These are phyloP conservation scores for Heteromormyrus szaboi DNA, from an alignment of 2,797 vertebrate genomes.

Conservation along the genomic window DNA sequence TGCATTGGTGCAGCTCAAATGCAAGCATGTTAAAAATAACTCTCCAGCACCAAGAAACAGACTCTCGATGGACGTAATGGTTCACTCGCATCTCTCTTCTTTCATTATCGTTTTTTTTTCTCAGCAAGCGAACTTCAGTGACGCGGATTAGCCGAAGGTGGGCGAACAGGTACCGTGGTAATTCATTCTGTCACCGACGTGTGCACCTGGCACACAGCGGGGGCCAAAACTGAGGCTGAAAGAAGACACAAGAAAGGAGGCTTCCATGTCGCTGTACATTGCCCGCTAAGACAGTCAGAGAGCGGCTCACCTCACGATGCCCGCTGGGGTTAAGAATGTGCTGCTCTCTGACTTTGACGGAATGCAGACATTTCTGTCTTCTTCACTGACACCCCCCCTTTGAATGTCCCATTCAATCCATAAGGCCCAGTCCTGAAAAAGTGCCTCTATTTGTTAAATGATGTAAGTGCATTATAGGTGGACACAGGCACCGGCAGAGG, in stretches of 20 bases:
- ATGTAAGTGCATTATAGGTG: neutral
- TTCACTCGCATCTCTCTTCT: neutral
- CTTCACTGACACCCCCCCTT: neutral
- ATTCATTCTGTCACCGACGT: neutral
- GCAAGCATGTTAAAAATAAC: neutral
- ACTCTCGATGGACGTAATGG: neutral
- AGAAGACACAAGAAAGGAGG: no score
- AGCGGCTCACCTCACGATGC: neutral
- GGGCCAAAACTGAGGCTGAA: neutral
- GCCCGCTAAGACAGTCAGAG: neutral
- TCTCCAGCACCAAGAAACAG: neutral
- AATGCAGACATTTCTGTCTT: neutral
- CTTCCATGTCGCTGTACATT: neutral
- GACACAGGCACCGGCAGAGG: neutral
- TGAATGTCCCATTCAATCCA: neutral
- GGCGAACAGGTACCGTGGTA: neutral
- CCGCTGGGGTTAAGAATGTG: neutral
- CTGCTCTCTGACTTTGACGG: neutral
- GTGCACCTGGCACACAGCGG: neutral
- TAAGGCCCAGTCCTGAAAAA: neutral
- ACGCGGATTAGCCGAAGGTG: neutral
- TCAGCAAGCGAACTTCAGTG: neutral
- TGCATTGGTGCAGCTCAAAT: neutral
- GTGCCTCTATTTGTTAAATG: neutral
- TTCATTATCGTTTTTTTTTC: neutral